These are phyloP conservation scores for Montifringilla adamsi DNA, from an alignment of 2,113 vertebrate species.

Conservation along the genomic window DNA sequence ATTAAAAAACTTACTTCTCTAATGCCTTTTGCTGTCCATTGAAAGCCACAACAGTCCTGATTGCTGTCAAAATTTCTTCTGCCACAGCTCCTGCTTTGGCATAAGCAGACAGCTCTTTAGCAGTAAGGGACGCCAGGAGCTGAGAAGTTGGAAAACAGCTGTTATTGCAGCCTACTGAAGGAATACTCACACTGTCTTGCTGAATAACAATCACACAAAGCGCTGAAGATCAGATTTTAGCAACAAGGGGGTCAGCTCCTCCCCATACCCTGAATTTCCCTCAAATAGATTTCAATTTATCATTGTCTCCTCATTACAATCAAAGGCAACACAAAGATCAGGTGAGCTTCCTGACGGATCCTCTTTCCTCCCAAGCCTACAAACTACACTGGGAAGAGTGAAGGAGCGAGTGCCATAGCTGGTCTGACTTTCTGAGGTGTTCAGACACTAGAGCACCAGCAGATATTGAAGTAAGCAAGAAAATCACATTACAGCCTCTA, in stretches of 20 bases:
- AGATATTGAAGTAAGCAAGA: neutral
- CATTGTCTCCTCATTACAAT: neutral
- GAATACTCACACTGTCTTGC: rapidly evolving
- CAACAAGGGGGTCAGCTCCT: neutral
- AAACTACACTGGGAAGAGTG: neutral
- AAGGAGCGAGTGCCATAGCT: rapidly evolving
- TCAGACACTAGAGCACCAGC: neutral
- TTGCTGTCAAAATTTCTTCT: constrained; percentile 64
- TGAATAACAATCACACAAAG: neutral
- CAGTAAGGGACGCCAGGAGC: constrained; percentile 59
- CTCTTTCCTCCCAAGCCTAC: neutral
- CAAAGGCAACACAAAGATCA: neutral
- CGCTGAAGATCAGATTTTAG: neutral
- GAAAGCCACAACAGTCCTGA: constrained; percentile 72
- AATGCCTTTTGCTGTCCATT: constrained; percentile 70
- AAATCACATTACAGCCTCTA: neutral
- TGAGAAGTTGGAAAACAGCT: neutral
- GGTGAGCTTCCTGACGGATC: neutral
- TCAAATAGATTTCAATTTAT: neutral
- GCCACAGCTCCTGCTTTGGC: constrained; percentile 70
- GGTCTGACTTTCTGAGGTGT: neutral
- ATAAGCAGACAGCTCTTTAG: constrained; percentile 65
- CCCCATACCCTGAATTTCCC: neutral
- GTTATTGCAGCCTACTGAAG: neutral
- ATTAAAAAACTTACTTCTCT: constrained; percentile 34